Conservation (phyloP, 2,888 invertebrate species). For the Acholoe squamosa region DNA sequence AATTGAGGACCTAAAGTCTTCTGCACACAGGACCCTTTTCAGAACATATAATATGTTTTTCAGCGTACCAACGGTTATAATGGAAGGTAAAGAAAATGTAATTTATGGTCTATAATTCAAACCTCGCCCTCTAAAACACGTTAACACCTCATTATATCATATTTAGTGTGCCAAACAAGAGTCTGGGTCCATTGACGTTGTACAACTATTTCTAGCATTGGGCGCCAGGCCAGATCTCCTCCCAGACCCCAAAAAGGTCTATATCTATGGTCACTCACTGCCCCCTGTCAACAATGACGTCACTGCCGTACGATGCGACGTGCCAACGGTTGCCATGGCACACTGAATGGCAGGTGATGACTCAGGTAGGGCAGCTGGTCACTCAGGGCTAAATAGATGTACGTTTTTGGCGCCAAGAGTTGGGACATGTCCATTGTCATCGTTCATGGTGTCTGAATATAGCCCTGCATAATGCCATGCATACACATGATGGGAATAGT, state of each 20-base stretch:
- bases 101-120: too few species aligned
- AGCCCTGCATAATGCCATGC: background rate
- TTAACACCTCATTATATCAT: background rate
- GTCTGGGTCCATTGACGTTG: background rate
- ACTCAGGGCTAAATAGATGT: background rate
- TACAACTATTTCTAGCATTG: background rate
- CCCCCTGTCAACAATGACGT: background rate
- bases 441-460: background rate
- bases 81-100: too few species aligned
- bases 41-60: too few species aligned
- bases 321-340: background rate
- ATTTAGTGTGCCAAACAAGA: background rate
- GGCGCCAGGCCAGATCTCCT: background rate
- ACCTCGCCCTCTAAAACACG: too few species aligned
- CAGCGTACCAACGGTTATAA: too few species aligned
- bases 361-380: background rate
- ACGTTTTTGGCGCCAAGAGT: slow-evolving; percentile 11
- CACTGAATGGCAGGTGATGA: background rate
- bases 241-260: background rate
- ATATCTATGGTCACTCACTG: background rate
- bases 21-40: too few species aligned
- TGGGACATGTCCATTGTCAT: background rate
- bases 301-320: background rate
- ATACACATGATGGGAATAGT: background rate
- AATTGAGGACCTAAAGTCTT: too few species aligned